Base-by-base conservation (phyloP, 2,888 invertebrate genomes). In the Polyommatus iphigenia region DNA sequence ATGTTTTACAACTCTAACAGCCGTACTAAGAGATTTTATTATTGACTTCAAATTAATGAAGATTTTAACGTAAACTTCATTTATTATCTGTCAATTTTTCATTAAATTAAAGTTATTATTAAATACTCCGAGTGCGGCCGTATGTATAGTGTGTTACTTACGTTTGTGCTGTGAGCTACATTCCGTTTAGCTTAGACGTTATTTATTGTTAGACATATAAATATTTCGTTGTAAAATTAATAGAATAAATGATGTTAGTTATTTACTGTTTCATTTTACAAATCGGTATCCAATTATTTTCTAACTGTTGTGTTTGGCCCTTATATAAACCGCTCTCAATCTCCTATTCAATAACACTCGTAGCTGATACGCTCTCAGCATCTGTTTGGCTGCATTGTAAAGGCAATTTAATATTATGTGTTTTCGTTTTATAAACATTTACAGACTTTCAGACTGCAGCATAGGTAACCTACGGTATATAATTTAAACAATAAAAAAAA, bases 131-230 rank as follows among this genome's bases (percentile, higher is more conserved):
- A 54, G 15, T 18, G 54, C 46, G 54, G 54, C 18, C 18, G 15
- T 50, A 57, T 77, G 46, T 57, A 57, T 29, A 78, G 62, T 62
- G 41, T 73, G 41, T 59, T 79, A 54, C 57, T 81, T 78, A 80
- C 79, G 80, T 81, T 83, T 83, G 84, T 84, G 84, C 85, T 83
- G 83, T 84, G 83, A 84, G 81, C 82, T 83, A 82, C 81, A 82
- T 82, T 82, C 82, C 80, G 77, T 81, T 80, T 80, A 78, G 79
- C 62, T 76, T 79, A 81, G 78, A 57, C 15, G 77, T 80, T 78
- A 82, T 79, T 81, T 80, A 81, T 79, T 80, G 75, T 79, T 81
- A 81, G 78, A 78, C 72, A 62, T 76, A 78, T 79, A 79, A 59
- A 78, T 78, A 77, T 76, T 78, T 76, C 62, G 80, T 81, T 81